These are phyloP conservation scores for Mesochorus sp. DNA, from an alignment of 2,888 invertebrate genomes.

Conservation along the genomic window DNA sequence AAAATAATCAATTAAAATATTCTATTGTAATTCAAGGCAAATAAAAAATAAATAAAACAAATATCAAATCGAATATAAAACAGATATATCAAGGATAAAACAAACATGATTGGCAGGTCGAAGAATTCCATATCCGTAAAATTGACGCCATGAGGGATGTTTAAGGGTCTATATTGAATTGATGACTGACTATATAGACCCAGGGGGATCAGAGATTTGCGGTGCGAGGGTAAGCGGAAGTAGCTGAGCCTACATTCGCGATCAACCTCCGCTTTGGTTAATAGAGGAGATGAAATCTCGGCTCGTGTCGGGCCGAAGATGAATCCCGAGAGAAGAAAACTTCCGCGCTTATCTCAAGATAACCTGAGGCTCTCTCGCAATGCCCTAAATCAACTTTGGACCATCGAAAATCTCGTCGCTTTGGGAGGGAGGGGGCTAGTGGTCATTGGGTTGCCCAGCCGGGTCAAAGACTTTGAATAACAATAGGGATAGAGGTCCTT, in stretches of 20 bases:
- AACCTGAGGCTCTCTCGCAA: not conserved
- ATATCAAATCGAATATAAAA: not conserved
- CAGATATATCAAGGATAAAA: slow-evolving; percentile 20
- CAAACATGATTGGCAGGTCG: not conserved
- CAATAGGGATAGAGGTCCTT: not conserved
- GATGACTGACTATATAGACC: slow-evolving; percentile 43
- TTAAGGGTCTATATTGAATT: slow-evolving; percentile 30
- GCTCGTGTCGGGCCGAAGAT: slow-evolving; percentile 42
- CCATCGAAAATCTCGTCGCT: not conserved
- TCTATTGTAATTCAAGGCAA: too few relatives aligned
- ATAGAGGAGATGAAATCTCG: slow-evolving; percentile 57
- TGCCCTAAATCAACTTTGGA: not conserved
- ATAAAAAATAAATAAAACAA: too few relatives aligned
- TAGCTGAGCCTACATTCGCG: not conserved
- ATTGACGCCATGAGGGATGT: slow-evolving; percentile 27
- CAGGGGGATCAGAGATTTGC: not conserved
- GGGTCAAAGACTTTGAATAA: not conserved
- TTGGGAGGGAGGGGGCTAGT: too few relatives aligned
- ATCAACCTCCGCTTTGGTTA: slow-evolving; percentile 24
- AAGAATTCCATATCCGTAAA: slow-evolving; percentile 28
- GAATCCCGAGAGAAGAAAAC: slow-evolving; percentile 47
- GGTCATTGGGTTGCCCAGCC: too few relatives aligned
- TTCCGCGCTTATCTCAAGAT: slow-evolving; percentile 42
- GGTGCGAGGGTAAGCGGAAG: not conserved
- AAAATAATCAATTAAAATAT: too few relatives aligned